Evolutionary conservation across 2,113 vertebrate genomes (phyloP), one percentile per base, ranked within the genome.

Genomic region (cat (Felis catus)): DNA sequence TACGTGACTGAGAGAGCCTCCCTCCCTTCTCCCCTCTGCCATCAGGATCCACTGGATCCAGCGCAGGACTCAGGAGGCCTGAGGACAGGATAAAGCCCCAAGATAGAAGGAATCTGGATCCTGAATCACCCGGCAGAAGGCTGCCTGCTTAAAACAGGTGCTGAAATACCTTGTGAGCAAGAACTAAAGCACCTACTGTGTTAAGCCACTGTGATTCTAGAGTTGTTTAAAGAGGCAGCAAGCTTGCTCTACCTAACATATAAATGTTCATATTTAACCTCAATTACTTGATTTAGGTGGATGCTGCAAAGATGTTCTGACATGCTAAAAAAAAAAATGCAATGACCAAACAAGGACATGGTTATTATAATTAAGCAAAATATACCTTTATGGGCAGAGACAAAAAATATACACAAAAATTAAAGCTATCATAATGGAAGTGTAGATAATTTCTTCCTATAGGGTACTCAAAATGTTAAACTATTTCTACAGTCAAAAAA

Each of bases 281-380:
- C 70, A 55, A 79, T 66, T 71, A 70, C 23, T 68, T 36, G 33
- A 51, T 33, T 83, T 81, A 80, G 48, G 15, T 16, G 92, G 41
- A 89, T 12, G 55, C 58, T 36, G 78, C 65, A 65, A 79, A 89
- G 36, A 68, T 41, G 13, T 80, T 63, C 73, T 61, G n/a, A 85
- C 25, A 85, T 53, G 45, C 71, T 84, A 80, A 80, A 76, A 65
- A 36, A 76, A 91, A 90, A 88, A 76, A 92, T 21, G 19, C 14
- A 89, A 51, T 65, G 55, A 31, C 63, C 55, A 94, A 73, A 94
- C 11, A 66, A 78, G n/a, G 63, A 15, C 16, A 68, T 29, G 53
- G 45, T 91, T 80, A 83, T 81, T 31, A 88, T 61, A 94, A 96
- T 63, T 68, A 51, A 61, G 48, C 31, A 89, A 91, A 85, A 74